Evolutionary conservation across 2,113 vertebrate genomes (phyloP), one percentile per base, ranked within the genome.

Genomic region (Campylomormyrus tamandua): DNA sequence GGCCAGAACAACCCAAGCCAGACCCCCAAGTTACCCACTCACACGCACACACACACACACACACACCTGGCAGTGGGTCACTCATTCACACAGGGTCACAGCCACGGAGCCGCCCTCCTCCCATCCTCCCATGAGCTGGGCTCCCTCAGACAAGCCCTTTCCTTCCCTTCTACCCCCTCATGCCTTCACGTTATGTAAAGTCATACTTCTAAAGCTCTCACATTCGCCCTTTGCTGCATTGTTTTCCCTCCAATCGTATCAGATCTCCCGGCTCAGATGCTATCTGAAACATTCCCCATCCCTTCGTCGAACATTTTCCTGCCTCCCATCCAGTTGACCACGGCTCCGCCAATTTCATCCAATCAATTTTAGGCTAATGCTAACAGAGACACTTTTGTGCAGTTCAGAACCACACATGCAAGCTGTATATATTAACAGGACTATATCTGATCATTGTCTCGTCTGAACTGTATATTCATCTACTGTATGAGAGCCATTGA

Each of bases 161-260:
- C 49, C 31, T 56, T 87, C 89, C 39, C 84, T 2, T 48, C 46
- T 3, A 53, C 15, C 46, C 24, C 31, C 13, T 80, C 42, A 90
- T 90, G n/a, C 86, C 91, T 90, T 42, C 74, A 80, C 3, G 35
- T 80, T 35, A 80, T 2, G 39, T 15, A 80, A 77, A 19, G 1
- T 11, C 5, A 70, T 3, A 27, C n/a, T 27, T 70, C 10, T 3
- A 70, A 13, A 70, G n/a, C 62, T 70, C 62, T 17, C 74, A 7
- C 5, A 8, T 39, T 87, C 87, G 62, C 42, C 89, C 66, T 87
- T 66, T 48, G 90, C 91, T 91, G 74, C 31, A 24, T 80, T 89
- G 89, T 77, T 89, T 88, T 35, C 87, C 87, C 27, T 35, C 4
- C 45, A 83, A 7, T 80, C 31, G 4, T 42, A 80, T 17, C 31